Evolutionary conservation across 2,888 invertebrate species (phyloP).

Genomic region (Sturmia bella): DNA sequence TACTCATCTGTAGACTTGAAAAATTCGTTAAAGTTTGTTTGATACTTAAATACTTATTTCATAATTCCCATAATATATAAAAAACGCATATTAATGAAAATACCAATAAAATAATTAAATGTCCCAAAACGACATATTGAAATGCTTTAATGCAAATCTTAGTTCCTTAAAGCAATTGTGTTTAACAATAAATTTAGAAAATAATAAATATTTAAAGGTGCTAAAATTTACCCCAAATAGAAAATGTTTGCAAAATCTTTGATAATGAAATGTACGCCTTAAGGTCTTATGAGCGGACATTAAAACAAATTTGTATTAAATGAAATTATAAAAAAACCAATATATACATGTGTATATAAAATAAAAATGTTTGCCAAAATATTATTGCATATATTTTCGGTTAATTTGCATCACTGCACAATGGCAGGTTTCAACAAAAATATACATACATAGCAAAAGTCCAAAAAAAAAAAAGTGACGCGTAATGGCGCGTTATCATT

Average conservation of each 20-base stretch:
- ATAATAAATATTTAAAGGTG: conserved; percentile 20
- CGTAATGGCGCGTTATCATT: no score
- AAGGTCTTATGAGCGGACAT: conserved; percentile 45
- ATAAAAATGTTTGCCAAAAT: conserved; percentile 44
- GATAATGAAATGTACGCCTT: conserved; percentile 56
- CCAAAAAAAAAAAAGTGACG: no score
- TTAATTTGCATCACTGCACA: conserved; percentile 32
- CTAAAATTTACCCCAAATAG: conserved; percentile 41
- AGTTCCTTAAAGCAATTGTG: conserved; percentile 20
- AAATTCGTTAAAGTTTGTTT: no score
- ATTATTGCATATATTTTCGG: background rate
- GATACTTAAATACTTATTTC: no score
- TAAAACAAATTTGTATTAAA: conserved; percentile 30
- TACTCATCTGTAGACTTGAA: no score
- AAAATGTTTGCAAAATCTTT: conserved; percentile 24
- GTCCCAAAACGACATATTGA: conserved; percentile 30
- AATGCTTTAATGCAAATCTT: conserved; percentile 26
- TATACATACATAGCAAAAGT: no score
- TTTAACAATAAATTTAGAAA: background rate
- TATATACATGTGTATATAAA: conserved; percentile 1
- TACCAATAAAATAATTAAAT: conserved; percentile 1
- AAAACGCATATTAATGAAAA: no score
- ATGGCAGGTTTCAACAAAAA: background rate
- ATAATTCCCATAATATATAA: background rate
- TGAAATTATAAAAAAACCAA: conserved; percentile 5